Base-by-base conservation (phyloP, 1,140 invertebrate genomes). In the Drosophila truncata region DNA sequence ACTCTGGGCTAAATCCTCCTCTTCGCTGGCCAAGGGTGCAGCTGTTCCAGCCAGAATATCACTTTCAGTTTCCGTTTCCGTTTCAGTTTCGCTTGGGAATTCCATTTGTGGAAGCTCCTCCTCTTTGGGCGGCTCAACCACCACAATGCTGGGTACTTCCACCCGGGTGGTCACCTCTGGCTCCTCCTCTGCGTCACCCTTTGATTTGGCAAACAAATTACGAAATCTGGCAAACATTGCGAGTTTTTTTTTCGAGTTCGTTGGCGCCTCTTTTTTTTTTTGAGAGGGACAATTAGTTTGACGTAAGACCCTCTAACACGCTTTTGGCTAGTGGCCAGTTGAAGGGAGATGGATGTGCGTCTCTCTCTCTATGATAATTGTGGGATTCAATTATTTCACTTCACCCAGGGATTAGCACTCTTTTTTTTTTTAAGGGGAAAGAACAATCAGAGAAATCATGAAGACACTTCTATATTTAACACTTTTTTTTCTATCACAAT, bases 201-300 rank as follows among this genome's bases (percentile, higher is more conserved):
- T 92, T 10, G 83, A 64, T 78, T 91, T 92, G 60, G 78, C 87
- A 81, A 92, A 92, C 49, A 92, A 66, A 81, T 92, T 92, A 39
- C 91, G 91, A 91, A 92, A 92, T 85, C 91, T 74, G 59, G 91
- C 71, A 77, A 92, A 92, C 91, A 92, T 92, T 76, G 79, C 76
- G 27, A 6, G 27, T 46, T 29, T 25, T 20, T 57, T 58, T 35
- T 71, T 20, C 20, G 25, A 42, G 16, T 49, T 33, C 3, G 7
- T 29, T 31, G 70, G 58, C 65, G 65, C 75, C 80, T 42, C 39
- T 47, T 31, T 20, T 41, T 20, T 33, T 46, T 25, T 58, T 29
- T 39, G 37, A 27, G 61, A 37, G 20, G 23, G 42, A 50, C 69
- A 76, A 72, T 77, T 61, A 54, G 67, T 84, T 90, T 88, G 85